Conservation (phyloP, 1,140 invertebrate species). For the Ladona fulva region DNA sequence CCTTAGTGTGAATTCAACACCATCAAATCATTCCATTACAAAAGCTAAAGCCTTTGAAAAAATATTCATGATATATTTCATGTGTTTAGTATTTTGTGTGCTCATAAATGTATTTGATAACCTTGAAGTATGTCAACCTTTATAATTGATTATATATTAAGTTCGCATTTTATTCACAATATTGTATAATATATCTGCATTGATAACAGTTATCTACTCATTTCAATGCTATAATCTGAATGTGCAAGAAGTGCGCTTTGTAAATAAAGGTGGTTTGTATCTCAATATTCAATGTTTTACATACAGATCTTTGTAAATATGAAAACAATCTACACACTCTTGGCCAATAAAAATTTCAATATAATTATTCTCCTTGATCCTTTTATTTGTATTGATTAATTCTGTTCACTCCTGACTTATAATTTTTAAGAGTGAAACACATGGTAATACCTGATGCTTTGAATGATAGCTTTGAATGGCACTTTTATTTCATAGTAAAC, state of each 20-base stretch:
- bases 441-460: too few species aligned
- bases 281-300: not conserved
- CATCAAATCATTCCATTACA: not conserved
- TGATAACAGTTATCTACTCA: not conserved
- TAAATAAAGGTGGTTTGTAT: conserved; percentile 8
- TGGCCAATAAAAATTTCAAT: not conserved
- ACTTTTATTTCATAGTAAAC: too few species aligned
- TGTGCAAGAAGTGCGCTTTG: not conserved
- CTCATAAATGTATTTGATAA: too few species aligned
- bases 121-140: not conserved
- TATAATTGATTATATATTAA: not conserved
- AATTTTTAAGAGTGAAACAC: too few species aligned
- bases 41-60: not conserved
- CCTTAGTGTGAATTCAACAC: not conserved
- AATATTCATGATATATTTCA: too few species aligned
- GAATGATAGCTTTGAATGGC: too few species aligned
- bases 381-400: too few species aligned
- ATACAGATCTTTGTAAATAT: conserved; percentile 3
- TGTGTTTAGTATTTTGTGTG: too few species aligned
- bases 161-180: not conserved
- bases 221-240: not conserved
- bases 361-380: too few species aligned
- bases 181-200: not conserved
- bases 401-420: too few species aligned
- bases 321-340: not conserved